Base-by-base conservation (phyloP, 2,797 vertebrate species). In the Phoxinus dragarum region DNA sequence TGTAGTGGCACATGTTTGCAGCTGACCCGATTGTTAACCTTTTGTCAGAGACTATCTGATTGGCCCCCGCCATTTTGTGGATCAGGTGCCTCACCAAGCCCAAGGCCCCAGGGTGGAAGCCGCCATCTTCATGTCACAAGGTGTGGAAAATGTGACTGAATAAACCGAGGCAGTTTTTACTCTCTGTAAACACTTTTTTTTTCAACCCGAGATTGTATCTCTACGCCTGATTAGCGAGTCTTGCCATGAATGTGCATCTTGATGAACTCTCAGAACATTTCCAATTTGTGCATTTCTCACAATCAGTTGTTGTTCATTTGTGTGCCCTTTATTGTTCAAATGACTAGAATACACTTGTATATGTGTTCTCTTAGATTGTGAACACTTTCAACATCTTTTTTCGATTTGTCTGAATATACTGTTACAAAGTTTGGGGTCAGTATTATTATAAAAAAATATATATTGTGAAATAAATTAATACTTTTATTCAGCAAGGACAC, bases 71-170 rank as follows among this genome's bases (percentile, higher is more conserved):
- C 66, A 69, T 87, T 82, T 83, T 76, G 78, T 80, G 56, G 68
- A 82, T 90, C 87, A 88, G 86, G 78, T 89, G 86, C 82, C 82
- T 85, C 7, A 81, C 44, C 74, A 86, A 71, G 36, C 68, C 42
- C 17, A 27, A 64, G 80, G 81, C 87, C 89, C 36, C 0, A 59
- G 27, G 75, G 56, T 71, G 11, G 42, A 84, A 75, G 56, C 66
- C 75, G 61, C 73, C 87, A 81, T 87, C 47, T 67, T 77, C 87
- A 47, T 88, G 78, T 90, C 87, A 89, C 87, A 89, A 89, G 89
- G 83, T 88, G 87, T 86, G 67, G 83, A 81, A 85, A 88, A 80
- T 88, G 82, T 88, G 87, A 89, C 80, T 77, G 36, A 42, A 79
- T 47, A 78, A 77, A 76, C 67, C 11, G 6, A 66, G 47, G 64